Evolutionary conservation across 2,888 invertebrate species (phyloP).

Genomic region (Geophilus truncorum): DNA sequence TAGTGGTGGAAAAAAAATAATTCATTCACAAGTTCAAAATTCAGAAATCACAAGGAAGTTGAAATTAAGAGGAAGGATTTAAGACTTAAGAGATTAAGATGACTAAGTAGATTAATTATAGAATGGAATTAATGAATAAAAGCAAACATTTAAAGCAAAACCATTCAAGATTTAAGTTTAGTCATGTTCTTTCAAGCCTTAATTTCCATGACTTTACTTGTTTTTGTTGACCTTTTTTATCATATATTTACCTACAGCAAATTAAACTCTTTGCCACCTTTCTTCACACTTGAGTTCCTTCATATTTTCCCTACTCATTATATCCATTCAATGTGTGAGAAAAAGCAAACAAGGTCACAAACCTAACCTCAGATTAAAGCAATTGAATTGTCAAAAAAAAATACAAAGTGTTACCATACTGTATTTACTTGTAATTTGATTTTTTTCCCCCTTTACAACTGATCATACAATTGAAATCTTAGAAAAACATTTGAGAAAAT

Average conservation of each 20-base stretch:
- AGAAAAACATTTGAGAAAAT: no score
- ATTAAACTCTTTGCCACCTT: neutral
- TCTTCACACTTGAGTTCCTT: neutral
- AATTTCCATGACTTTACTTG: neutral
- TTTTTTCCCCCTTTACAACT: neutral
- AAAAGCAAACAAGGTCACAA: neutral
- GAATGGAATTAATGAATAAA: neutral
- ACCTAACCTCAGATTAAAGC: neutral
- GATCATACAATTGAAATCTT: no score
- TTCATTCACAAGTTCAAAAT: neutral
- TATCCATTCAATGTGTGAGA: neutral
- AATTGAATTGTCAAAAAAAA: neutral
- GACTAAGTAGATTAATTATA: neutral
- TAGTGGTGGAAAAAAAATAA: neutral
- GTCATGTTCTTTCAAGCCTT: neutral
- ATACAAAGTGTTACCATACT: no score
- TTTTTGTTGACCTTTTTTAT: neutral
- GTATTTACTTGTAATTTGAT: neutral
- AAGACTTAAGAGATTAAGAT: neutral
- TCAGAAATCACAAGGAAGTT: neutral
- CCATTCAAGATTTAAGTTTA: no score
- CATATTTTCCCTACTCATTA: neutral
- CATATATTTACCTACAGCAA: neutral
- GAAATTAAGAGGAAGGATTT: neutral
- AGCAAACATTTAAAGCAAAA: no score